Evolutionary conservation across 2,113 vertebrate species (phyloP).

Genomic region (Microcebus murinus): DNA sequence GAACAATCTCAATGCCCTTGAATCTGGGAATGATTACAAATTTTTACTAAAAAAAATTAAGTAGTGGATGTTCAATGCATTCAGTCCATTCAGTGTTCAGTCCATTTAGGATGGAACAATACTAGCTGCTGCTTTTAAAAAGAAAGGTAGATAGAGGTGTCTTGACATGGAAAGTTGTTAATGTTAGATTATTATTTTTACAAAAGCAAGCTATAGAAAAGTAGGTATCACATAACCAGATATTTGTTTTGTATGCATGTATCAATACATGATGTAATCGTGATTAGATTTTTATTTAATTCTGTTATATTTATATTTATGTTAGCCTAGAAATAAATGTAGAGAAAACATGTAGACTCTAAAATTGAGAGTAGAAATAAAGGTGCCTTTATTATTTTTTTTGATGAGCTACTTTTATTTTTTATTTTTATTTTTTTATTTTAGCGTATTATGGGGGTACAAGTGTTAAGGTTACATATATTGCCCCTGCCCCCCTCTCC

Average conservation of each 20-base stretch:
- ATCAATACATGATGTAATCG: no score
- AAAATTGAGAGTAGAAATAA: neutral
- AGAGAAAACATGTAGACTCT: neutral
- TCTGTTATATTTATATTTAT: neutral
- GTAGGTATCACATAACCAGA: neutral
- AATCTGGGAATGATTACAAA: neutral
- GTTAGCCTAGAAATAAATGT: neutral
- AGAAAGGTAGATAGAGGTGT: neutral
- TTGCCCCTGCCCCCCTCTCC: no score
- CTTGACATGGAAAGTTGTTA: neutral
- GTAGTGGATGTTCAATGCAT: no score
- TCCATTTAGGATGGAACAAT: neutral
- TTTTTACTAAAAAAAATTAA: neutral
- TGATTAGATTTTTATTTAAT: slow-evolving; percentile 1
- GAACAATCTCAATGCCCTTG: neutral
- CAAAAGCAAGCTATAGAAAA: neutral
- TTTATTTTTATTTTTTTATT: neutral
- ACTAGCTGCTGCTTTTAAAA: neutral
- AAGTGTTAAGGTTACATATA: no score
- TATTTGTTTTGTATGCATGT: neutral
- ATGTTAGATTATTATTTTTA: neutral
- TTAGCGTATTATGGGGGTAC: no score
- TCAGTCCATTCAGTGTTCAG: no score
- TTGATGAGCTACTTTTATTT: neutral
- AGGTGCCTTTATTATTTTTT: neutral